Evolutionary conservation across 2,113 vertebrate genomes (phyloP).

Genomic region (Ictalurus punctatus): DNA sequence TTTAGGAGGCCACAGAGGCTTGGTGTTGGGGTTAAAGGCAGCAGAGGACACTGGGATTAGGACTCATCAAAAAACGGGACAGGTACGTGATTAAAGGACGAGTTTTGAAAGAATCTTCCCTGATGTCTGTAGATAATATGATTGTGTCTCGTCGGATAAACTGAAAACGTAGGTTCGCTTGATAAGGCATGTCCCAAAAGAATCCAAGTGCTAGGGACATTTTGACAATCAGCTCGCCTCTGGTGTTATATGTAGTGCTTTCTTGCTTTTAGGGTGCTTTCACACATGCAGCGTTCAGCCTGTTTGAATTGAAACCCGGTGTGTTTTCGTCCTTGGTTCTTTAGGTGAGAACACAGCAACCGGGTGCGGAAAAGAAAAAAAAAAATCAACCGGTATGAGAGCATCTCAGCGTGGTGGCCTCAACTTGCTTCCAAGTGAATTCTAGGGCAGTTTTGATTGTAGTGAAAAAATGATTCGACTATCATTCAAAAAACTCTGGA

Average conservation of each 20-base stretch:
- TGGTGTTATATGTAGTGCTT: slow-evolving; percentile 58
- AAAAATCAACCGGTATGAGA: background rate
- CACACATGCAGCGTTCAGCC: background rate
- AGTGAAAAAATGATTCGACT: background rate
- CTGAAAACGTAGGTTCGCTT: slow-evolving; percentile 43
- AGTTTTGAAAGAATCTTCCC: slow-evolving; percentile 36
- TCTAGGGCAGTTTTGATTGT: background rate
- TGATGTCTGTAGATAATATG: slow-evolving; percentile 15
- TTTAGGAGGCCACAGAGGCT: slow-evolving; percentile 68
- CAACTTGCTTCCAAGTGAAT: background rate
- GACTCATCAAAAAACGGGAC: slow-evolving; percentile 9
- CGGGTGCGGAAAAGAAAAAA: background rate
- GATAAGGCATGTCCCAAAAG: slow-evolving; percentile 58
- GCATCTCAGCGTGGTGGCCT: background rate
- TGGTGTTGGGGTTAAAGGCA: slow-evolving; percentile 65
- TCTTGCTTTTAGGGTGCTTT: slow-evolving; percentile 41
- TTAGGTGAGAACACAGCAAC: background rate
- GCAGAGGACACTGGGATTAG: slow-evolving; percentile 49
- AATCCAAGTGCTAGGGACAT: slow-evolving; percentile 71
- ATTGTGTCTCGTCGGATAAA: slow-evolving; percentile 30
- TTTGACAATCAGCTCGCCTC: slow-evolving; percentile 49
- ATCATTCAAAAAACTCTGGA: background rate
- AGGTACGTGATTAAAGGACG: slow-evolving; percentile 18
- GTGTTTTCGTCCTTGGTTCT: background rate
- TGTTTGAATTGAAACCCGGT: background rate